Conservation (phyloP, 2,113 vertebrate species). For the Nettapus auritus region DNA sequence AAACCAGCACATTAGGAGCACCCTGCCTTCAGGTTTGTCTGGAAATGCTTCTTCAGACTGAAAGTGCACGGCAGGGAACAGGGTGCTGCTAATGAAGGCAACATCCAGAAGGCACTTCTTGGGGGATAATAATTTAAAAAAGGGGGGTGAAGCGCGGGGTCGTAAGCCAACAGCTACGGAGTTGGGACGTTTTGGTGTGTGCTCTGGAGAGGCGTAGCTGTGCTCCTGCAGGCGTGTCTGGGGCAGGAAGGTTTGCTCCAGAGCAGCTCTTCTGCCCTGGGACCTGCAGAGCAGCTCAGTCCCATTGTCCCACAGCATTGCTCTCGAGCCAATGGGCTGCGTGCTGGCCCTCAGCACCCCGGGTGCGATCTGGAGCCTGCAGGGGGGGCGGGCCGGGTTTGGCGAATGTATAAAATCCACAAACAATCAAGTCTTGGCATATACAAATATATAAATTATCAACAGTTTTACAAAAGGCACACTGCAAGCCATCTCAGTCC, state of each 20-base stretch:
- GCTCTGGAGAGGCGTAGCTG: not conserved
- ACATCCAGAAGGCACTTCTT: constrained; percentile 59
- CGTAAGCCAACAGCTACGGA: not conserved
- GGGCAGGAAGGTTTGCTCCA: not conserved
- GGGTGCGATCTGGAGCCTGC: not conserved
- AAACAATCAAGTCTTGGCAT: constrained; percentile 48
- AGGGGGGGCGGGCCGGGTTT: fast-evolving
- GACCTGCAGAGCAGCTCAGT: not conserved
- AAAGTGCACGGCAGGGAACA: constrained; percentile 49
- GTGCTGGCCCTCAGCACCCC: not conserved
- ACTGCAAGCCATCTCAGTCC: constrained; percentile 44
- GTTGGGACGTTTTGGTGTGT: not conserved
- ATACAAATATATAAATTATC: constrained; percentile 77
- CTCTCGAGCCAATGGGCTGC: not conserved
- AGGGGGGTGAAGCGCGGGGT: not conserved
- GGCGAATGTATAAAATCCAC: constrained; percentile 30
- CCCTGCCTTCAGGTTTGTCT: constrained; percentile 34
- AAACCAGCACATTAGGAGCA: not conserved
- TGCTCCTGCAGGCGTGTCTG: not conserved
- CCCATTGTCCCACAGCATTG: not conserved
- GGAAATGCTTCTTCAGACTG: constrained; percentile 42
- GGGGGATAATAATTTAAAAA: not conserved
- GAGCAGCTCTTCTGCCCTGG: not conserved
- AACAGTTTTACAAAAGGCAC: constrained; percentile 70
- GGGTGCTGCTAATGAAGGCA: constrained; percentile 41